A percentile compares a stretch with the other conserved stretches of the same genome.
Conservation (phyloP, 2,888 invertebrate genomes). For the Papilio gigon region DNA sequence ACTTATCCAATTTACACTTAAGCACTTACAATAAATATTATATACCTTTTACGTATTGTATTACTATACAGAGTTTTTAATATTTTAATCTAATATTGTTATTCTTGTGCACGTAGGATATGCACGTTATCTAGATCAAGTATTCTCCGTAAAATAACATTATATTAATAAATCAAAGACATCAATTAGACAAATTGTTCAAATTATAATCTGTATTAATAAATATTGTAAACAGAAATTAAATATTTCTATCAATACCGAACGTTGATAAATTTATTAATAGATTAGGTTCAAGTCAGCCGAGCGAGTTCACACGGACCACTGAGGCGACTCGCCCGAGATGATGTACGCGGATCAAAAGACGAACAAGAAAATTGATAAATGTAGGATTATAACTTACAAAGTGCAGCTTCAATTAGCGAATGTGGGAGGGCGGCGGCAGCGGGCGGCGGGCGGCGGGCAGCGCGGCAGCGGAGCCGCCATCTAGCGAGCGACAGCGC, state of each 20-base stretch:
- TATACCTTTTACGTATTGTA: too few relatives aligned
- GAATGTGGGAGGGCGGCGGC: slow-evolving; percentile 76
- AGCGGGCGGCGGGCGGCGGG: slow-evolving; percentile 13
- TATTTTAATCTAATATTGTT: too few relatives aligned
- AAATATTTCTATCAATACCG: neutral
- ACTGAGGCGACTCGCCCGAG: neutral
- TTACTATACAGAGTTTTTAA: too few relatives aligned
- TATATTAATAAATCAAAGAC: neutral
- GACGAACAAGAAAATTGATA: slow-evolving; percentile 53
- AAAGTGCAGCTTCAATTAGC: slow-evolving; percentile 74
- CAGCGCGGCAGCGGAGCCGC: slow-evolving; percentile 68
- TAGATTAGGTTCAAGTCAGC: neutral
- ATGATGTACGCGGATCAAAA: slow-evolving; percentile 15
- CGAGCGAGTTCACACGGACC: neutral
- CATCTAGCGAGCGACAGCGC: slow-evolving; percentile 78
- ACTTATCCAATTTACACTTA: too few relatives aligned
- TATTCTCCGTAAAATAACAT: neutral
- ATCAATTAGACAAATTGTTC: slow-evolving; percentile 4
- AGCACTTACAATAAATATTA: too few relatives aligned
- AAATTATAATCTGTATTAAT: too few relatives aligned
- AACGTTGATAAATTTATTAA: neutral
- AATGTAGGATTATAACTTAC: slow-evolving; percentile 75
- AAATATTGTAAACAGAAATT: neutral
- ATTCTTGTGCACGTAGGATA: too few relatives aligned
- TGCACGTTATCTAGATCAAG: too few relatives aligned